Evolutionary conservation across 2,797 vertebrate genomes (phyloP), one percentile per base, ranked within the genome.

Genomic region (Cynopterus sphinx): DNA sequence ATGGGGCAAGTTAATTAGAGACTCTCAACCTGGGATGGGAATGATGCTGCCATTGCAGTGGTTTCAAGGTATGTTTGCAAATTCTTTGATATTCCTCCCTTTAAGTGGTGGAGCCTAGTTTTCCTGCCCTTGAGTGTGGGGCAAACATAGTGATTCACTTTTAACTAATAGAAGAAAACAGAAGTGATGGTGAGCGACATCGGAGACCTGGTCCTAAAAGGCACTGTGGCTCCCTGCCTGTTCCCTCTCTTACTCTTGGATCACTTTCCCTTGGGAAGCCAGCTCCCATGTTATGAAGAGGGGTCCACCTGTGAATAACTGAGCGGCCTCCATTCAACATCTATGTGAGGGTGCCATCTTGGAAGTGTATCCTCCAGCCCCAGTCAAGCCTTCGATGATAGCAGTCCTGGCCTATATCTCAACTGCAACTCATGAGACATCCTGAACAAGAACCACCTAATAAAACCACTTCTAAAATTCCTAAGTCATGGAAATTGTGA

Each of bases 131-230:
- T 24, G 19, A 39, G n/a, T 31, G 10, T 16, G 31, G 71, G n/a
- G 74, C 70, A 26, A 43, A 85, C 55, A 55, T 36, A 39, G 74
- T 10, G 43, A 39, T 16, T 79, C 0, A 3, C 49, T 90, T 36
- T 41, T 21, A 49, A 49, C 3, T 22, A 24, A 57, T 28, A 57
- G 51, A 77, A 24, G 21, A 49, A 94, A 84, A 57, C 31, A n/a
- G 43, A n/a, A 63, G 31, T 2, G 15, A 39, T 4, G 1, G 4
- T 1, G 43, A 67, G 24, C 0, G 0, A 17, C 11, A 39, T 53
- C 2, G 0, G 65, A 63, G 53, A 63, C 36, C 31, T 36, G 59
- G 63, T 63, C 33, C 0, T 13, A 15, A 85, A 53, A 59, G 41
- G 31, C 59, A 84, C 9, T 6, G 2, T 5, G 33, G 61, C 41